Base-by-base conservation (phyloP, 2,888 invertebrate species). In the Mesorhabditis sp. region DNA sequence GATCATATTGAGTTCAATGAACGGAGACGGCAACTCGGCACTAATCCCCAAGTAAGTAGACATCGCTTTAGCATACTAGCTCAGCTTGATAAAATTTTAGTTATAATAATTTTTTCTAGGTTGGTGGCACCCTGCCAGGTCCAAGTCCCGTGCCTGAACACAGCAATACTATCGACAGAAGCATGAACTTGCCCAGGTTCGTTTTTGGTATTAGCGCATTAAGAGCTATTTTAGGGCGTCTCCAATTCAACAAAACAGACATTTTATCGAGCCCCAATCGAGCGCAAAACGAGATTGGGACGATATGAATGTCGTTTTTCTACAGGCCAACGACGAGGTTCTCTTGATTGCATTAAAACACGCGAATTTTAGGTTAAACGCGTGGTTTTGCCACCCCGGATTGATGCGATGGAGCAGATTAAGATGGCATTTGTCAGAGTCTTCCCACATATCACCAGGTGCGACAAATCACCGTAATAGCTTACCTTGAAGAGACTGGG, bases 271-370 rank as follows among this genome's bases (percentile, higher is more conserved):
- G 41, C 41, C 63, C 10, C n/a, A 15, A 28, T 28, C n/a, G n/a
- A 15, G 15, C n/a, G 28, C 28, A 28, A n/a, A 69, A 3, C 64
- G 72, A 13, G 73, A 75, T 63, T 67, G 77, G 4, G 75, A 77
- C 43, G 76, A 78, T 43, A 76, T 80, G 76, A 77, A 80, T 62
- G 77, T 82, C 41, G 78, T 84, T 5, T 84, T 82, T 64, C 77
- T 84, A 5, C 81, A 84, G 68, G 78, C 78, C 41, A 82, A 83
- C 70, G 82, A 82, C 62, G 84, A 84, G 71, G 82, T 80, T 4
- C n/a, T n/a, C n/a, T 10, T 43, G 41, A 13, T 4, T 10, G 41
- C 44, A 6, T 65, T 13, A 65, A 65, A 65, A 65, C 7, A 43
- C 13, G 13, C 15, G 13, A 43, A 43, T 65, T 65, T 13, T 15